Evolutionary conservation across 2,113 vertebrate genomes (phyloP).

Genomic region (Pampusana beccarii): DNA sequence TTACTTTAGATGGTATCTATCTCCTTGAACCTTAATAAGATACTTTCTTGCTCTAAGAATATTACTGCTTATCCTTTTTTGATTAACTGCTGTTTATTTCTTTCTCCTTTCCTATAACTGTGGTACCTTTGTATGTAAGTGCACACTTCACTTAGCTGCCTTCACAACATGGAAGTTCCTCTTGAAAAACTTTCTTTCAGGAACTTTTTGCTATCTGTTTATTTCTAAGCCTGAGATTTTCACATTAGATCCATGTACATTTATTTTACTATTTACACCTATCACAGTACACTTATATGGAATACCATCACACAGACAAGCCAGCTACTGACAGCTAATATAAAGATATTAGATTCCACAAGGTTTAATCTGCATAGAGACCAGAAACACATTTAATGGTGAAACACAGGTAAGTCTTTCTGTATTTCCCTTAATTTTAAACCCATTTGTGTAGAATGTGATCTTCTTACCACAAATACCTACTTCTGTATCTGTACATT

Average conservation of each 20-base stretch:
- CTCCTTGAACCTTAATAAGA: neutral
- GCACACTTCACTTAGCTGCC: neutral
- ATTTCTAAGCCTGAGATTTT: slow-evolving; percentile 61
- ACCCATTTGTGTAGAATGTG: neutral
- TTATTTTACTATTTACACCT: slow-evolving; percentile 68
- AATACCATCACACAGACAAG: slow-evolving; percentile 70
- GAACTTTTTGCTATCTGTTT: slow-evolving; percentile 5
- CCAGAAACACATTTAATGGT: slow-evolving; percentile 39
- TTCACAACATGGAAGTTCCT: slow-evolving; percentile 17
- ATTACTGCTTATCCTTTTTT: neutral
- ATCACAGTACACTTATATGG: slow-evolving; percentile 66
- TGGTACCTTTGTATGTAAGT: neutral
- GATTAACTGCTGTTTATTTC: neutral
- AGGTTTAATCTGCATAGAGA: slow-evolving; percentile 58
- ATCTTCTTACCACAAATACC: neutral
- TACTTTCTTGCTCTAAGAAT: neutral
- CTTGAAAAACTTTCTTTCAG: neutral
- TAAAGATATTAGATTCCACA: slow-evolving; percentile 64
- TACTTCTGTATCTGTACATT: neutral
- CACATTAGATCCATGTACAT: slow-evolving; percentile 41
- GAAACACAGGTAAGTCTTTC: slow-evolving; percentile 33
- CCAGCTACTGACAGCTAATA: slow-evolving; percentile 65
- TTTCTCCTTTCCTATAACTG: neutral
- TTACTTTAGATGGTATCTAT: neutral
- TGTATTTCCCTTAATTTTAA: slow-evolving; percentile 39